Conservation (phyloP, 2,888 invertebrate species). For the Protonemura montana region DNA sequence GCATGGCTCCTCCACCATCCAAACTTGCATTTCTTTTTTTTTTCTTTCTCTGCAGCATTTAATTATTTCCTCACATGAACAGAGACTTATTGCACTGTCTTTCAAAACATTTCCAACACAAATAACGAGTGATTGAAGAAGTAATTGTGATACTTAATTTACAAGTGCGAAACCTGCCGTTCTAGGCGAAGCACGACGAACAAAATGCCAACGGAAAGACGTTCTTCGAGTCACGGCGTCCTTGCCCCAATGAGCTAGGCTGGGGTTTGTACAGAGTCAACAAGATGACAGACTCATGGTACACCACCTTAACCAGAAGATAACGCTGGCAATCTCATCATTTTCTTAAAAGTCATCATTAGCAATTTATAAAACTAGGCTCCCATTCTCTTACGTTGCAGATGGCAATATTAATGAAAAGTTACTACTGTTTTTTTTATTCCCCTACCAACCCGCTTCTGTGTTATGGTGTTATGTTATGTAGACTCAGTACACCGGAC, state of each 20-base stretch:
- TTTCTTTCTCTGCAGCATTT: neutral
- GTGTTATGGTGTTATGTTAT: no score
- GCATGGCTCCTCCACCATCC: neutral
- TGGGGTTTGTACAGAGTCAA: neutral
- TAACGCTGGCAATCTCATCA: neutral
- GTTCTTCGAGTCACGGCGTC: neutral
- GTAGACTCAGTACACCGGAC: no score
- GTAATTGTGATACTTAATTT: neutral
- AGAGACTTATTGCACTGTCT: neutral
- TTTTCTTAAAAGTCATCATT: neutral
- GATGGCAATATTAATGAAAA: slow-evolving; percentile 16
- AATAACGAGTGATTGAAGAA: neutral
- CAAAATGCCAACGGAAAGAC: neutral
- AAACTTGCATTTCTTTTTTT: neutral
- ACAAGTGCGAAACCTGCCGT: no score
- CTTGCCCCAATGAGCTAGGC: neutral
- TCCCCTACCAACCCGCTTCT: neutral
- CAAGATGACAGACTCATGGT: neutral
- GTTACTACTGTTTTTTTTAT: neutral
- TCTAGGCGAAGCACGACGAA: no score
- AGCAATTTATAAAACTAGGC: slow-evolving; percentile 13
- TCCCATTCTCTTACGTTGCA: neutral
- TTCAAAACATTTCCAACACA: neutral
- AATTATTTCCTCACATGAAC: neutral
- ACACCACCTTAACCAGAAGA: neutral